Evolutionary conservation across 2,888 invertebrate species (phyloP).

Genomic region (Sialis lutaria): DNA sequence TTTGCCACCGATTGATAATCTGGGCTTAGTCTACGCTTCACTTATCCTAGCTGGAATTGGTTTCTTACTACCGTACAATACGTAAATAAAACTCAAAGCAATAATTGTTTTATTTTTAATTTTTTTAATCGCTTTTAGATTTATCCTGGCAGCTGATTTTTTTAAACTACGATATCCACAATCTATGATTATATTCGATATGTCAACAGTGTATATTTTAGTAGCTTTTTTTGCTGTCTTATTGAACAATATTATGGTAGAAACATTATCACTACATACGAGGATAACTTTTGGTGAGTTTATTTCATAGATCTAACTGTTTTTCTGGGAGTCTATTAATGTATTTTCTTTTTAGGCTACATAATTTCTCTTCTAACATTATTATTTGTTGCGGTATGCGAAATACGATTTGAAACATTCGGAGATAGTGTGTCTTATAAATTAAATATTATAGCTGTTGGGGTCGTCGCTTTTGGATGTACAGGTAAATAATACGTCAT

Average conservation of each 20-base stretch:
- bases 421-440: conserved; percentile 61
- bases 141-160: conserved; percentile 87
- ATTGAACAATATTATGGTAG: conserved; percentile 69
- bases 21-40: conserved; percentile 53
- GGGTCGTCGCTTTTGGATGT: conserved; percentile 73
- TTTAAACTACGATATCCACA: conserved; percentile 73
- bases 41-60: conserved; percentile 76
- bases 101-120: not conserved
- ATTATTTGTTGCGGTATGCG: conserved; percentile 68
- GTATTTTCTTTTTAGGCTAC: conserved; percentile 60
- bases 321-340: no score
- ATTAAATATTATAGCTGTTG: conserved; percentile 68
- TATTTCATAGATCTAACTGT: no score
- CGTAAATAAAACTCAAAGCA: conserved; percentile 29
- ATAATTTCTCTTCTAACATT: conserved; percentile 64
- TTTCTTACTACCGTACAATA: conserved; percentile 82
- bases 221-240: conserved; percentile 77
- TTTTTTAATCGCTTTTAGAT: conserved; percentile 35
- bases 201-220: conserved; percentile 83
- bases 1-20: conserved; percentile 50
- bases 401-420: conserved; percentile 75
- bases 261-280: conserved; percentile 62
- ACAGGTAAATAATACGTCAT: conserved; percentile 33
- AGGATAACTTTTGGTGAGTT: conserved; percentile 69
- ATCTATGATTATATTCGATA: conserved; percentile 77